Evolutionary conservation across 2,797 vertebrate species (phyloP), one percentile per base, ranked within the genome.

Genomic region (Platyrinchus mystaceus): DNA sequence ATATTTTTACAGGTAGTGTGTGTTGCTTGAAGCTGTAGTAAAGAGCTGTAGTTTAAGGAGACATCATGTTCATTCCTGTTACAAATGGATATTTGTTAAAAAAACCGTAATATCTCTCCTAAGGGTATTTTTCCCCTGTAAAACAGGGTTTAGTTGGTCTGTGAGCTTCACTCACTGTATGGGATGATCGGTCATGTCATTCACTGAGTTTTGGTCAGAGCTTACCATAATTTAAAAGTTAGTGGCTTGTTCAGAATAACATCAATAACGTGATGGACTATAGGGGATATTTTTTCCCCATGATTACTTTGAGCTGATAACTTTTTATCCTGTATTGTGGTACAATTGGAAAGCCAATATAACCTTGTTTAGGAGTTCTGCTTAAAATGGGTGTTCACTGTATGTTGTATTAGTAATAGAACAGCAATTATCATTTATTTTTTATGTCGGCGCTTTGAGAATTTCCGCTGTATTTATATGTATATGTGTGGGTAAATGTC

Each of bases 261-360:
- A 6, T 63, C 26, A 69, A 14, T 79, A 78, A 32, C 7, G 19
- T 4, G 11, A 41, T 1, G 2, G 20, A 28, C 19, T 46, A 9
- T 1, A 56, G 36, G 12, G 1, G 1, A 19, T 52, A 24, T 7
- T 46, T 86, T 41, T 81, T 32, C 4, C 36, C 50, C 3, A 0
- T 58, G 8, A 14, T 62, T 69, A 66, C 4, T 66, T 78, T 32
- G 14, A 82, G 34, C 36, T 27, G 13, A 7, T 34, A 62, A 16
- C 10, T 18, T 70, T 81, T 88, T 63, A 36, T 34, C 14, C 2
- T 0, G 1, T 62, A 53, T 28, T 50, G 4, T 67, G 39, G 7
- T 84, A 22, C 37, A 70, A 23, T 19, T 73, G 18, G 58, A 87
- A 91, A 91, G 27, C 7, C 30, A 70, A 26, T 56, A 75, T 14